Evolutionary conservation across 2,888 invertebrate species (phyloP).

Genomic region (Halictus quadricinctus): DNA sequence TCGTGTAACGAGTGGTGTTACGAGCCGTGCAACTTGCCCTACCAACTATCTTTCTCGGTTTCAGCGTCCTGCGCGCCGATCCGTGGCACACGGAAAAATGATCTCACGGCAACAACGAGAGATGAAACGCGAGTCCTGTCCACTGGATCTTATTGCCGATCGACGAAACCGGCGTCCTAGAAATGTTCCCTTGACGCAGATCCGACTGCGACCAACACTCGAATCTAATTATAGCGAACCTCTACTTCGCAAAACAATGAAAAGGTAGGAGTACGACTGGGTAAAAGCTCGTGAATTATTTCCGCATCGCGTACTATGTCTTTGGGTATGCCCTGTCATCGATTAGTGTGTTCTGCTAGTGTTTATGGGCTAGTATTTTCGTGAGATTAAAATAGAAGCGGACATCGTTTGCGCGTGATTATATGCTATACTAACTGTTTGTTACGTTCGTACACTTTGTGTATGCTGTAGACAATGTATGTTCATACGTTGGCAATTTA

Average conservation of each 20-base stretch:
- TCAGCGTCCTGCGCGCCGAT: background rate
- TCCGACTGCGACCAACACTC: background rate
- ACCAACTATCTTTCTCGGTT: conserved; percentile 38
- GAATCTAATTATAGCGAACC: background rate
- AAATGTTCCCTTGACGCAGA: background rate
- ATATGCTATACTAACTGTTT: background rate
- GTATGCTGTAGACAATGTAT: background rate
- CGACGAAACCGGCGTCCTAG: background rate
- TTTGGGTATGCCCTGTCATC: background rate
- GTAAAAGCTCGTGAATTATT: background rate
- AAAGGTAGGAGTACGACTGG: background rate
- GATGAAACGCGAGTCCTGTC: background rate
- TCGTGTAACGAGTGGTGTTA: conserved; percentile 56
- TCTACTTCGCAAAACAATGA: background rate
- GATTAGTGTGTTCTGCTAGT: background rate
- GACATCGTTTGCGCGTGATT: background rate
- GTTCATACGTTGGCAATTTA: background rate
- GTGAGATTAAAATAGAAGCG: background rate
- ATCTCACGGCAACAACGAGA: background rate
- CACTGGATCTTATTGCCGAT: background rate
- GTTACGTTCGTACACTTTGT: background rate
- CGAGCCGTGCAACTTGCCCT: conserved; percentile 33
- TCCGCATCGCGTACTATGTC: background rate
- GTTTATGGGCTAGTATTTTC: background rate
- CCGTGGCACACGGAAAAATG: conserved; percentile 1